These are phyloP conservation scores for Chymomyza caudatula DNA, from an alignment of 2,888 invertebrate species.

Conservation along the genomic window DNA sequence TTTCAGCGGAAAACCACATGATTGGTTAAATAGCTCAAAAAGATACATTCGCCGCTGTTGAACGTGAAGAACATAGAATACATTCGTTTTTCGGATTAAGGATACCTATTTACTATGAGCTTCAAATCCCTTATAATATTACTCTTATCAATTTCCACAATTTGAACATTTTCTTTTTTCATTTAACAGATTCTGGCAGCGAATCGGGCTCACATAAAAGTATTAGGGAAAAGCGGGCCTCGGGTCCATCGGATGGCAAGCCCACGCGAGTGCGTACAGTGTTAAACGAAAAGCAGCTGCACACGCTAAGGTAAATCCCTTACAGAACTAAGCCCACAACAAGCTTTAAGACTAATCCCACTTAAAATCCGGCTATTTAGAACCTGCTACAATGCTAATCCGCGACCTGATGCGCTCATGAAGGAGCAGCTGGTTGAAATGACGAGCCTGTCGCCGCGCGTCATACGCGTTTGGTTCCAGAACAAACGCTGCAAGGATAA, in stretches of 20 bases:
- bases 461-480: constrained; percentile 99
- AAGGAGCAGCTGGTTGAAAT: constrained; percentile 99
- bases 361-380: constrained; percentile 66
- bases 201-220: constrained; percentile 94
- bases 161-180: constrained; percentile 26
- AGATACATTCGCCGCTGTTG: no score
- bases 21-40: no score
- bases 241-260: constrained; percentile 87
- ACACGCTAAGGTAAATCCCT: constrained; percentile 88
- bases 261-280: constrained; percentile 99
- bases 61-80: no score
- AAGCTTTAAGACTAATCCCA: neutral
- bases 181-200: constrained; percentile 90
- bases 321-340: neutral
- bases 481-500: constrained; percentile 99
- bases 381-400: constrained; percentile 98
- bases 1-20: no score
- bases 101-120: no score
- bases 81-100: no score
- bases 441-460: constrained; percentile 97
- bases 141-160: neutral
- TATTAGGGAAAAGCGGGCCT: constrained; percentile 80
- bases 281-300: constrained; percentile 98
- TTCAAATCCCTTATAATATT: no score
- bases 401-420: constrained; percentile 98